phyloP scores from a whole-genome alignment of 2,888 invertebrate species.

The Drosophila atripex region DNA sequence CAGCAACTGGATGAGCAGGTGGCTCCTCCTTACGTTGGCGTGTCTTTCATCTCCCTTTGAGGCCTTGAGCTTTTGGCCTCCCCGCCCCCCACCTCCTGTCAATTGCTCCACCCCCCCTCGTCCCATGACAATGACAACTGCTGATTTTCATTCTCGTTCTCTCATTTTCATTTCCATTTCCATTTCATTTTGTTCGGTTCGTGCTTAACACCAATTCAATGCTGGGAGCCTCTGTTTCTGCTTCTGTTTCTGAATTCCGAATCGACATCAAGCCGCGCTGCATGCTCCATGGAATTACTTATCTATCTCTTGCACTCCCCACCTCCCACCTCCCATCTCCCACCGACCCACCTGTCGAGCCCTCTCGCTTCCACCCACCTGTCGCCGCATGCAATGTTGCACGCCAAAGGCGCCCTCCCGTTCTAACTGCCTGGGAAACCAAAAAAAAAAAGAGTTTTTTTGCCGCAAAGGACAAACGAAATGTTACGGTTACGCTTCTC shows the following conservation, averaged over 20 bases:
- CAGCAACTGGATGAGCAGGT: constrained; percentile 48
- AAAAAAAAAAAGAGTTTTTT: constrained; percentile 49
- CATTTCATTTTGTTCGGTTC: constrained; percentile 68
- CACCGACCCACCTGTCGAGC: constrained; percentile 9
- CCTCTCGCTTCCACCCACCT: constrained; percentile 14
- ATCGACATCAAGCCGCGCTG: constrained; percentile 44
- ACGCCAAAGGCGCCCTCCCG: constrained; percentile 23
- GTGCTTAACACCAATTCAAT: constrained; percentile 81
- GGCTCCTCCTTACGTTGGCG: constrained; percentile 42
- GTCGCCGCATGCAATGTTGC: constrained; percentile 47
- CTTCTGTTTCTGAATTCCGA: constrained; percentile 37
- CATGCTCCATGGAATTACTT: constrained; percentile 58
- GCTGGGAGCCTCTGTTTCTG: constrained; percentile 54
- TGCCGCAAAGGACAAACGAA: constrained; percentile 75
- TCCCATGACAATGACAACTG: constrained; percentile 68
- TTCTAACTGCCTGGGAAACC: constrained; percentile 17
- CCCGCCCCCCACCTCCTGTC: not conserved
- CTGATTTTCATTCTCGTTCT: constrained; percentile 69
- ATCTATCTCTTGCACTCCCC: constrained; percentile 36
- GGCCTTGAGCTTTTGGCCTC: constrained; percentile 2
- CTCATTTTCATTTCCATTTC: constrained; percentile 33
- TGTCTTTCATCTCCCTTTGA: constrained; percentile 43
- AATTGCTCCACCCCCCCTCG: constrained; percentile 1
- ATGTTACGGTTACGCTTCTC: constrained; percentile 16
- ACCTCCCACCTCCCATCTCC: not conserved